Evolutionary conservation across 2,797 vertebrate genomes (phyloP), one percentile per base, ranked within the genome.

Genomic region (Lerista edwardsae): DNA sequence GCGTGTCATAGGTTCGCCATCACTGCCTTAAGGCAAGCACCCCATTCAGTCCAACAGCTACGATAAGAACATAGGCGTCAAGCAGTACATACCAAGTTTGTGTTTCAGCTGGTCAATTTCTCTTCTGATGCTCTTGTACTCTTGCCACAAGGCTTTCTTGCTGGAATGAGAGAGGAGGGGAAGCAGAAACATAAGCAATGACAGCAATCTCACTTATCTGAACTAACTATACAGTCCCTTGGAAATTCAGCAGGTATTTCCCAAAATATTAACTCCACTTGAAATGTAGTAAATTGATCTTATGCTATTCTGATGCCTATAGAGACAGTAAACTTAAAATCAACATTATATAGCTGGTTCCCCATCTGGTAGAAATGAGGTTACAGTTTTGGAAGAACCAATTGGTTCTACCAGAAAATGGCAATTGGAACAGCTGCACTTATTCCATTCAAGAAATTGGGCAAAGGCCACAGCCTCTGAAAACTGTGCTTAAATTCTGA

Each of bases 101-200:
- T 95, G 93, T 91, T 94, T 96, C 81, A 97, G 91, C 59, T 97
- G 95, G 84, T 98, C 97, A 88, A 97, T 85, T 79, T 98, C 97
- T 91, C 95, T 95, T 77, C 91, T 92, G 89, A 97, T 91, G 88
- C 93, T 92, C 73, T 97, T 95, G 83, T 96, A 89, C 84, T 98
- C 97, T 87, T 97, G 95, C 91, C 95, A 90, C 4, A 92, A 90
- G n/a, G 97, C 91, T 75, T 96, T 97, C 73, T 94, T 93, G 74
- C 95, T 97, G 59, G 92, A 96, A 93, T 77, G 61, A 90, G 57
- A 83, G 29, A 23, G 11, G n/a, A 47, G 41, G 41, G 41, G 14
- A 41, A 85, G 27, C 14, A 77, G 11, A 3, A 59, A n/a, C 41
- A 74, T 77, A 1, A 64, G n/a, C 27, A 69, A 71, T 23, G 34